phyloP scores from a whole-genome alignment of 1,140 invertebrate species.

The Hylyphantes graminicola region DNA sequence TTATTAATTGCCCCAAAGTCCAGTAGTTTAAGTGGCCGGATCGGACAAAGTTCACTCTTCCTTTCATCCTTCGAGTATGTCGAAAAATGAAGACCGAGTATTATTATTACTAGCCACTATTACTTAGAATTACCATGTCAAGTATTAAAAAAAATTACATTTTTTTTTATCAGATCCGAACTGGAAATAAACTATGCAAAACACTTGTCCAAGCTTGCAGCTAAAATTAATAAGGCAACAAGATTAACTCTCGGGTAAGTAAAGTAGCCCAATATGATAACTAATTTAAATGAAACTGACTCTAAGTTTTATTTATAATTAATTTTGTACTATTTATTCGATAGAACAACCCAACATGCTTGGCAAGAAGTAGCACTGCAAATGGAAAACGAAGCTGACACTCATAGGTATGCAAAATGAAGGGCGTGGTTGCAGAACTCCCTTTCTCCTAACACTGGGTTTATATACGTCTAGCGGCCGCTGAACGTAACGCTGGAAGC shows the following conservation, averaged over 20 bases:
- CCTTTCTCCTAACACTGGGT: too few species aligned
- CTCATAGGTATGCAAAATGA: conserved; percentile 74
- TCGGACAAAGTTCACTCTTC: too few species aligned
- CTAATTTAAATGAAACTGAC: too few species aligned
- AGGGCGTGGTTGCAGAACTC: not conserved
- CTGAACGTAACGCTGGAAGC: too few species aligned
- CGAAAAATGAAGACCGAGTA: too few species aligned
- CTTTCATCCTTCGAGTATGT: too few species aligned
- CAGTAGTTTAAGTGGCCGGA: too few species aligned
- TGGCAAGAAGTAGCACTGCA: conserved; percentile 91
- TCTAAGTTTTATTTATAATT: too few species aligned
- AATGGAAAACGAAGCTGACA: conserved; percentile 89
- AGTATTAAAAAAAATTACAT: not conserved
- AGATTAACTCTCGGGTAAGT: conserved; percentile 77
- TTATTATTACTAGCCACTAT: too few species aligned
- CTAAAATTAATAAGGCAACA: conserved; percentile 83
- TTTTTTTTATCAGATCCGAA: conserved; percentile 78
- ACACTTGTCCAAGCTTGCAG: conserved; percentile 85
- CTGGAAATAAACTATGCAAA: conserved; percentile 90
- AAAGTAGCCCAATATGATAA: not conserved
- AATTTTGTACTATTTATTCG: conserved; percentile 39
- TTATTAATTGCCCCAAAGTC: too few species aligned
- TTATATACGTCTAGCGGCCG: too few species aligned
- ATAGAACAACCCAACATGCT: conserved; percentile 82
- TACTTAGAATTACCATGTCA: too few species aligned